Base-by-base conservation (phyloP, 1,140 invertebrate genomes). In the Philopotamus ludificatus region DNA sequence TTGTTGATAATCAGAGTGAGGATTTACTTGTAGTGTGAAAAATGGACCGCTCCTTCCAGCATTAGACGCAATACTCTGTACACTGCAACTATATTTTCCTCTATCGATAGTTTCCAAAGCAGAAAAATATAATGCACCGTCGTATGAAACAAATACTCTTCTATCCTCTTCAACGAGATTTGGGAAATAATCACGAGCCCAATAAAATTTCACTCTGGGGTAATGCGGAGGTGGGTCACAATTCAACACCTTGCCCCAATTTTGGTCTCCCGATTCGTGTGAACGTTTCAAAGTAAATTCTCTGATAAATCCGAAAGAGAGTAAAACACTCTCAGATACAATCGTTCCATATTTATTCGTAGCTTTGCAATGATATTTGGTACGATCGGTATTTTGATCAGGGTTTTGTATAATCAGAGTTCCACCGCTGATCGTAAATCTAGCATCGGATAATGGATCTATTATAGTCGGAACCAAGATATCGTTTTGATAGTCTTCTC, bases 61-160 rank as follows among this genome's bases (percentile, higher is more conserved):
- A 74, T 90, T 86, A 0, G 92, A 93, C 26, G 92, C 90, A 67
- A 87, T 83, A 72, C 89, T 92, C 78, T 94, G 90, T 0, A 97
- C 94, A 75, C 90, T 93, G 75, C 96, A 98, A n/a, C n/a, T n/a
- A 77, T 98, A 98, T 67, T 88, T 92, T 1, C 93, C 95, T 67
- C 85, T 80, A 80, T 98, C 96, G 61, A 94, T 94, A 25, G 87
- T 87, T 81, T 97, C 94, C 59, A 98, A 82, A 21, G 93, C 89
- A 21, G 94, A 94, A 74, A 98, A 97, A 74, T 98, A 98, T 1
- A 98, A 80, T 16, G 94, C 90, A 39, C 94, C 95, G 83, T 97
- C 94, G 73, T 89, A 84, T 0, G 95, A 97, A 0, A 97, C 93
- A 81, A 98, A 97, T 0, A 95, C 90, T 66, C 94, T 77, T 73